Evolutionary conservation across 2,888 invertebrate species (phyloP).

Genomic region (Campoplex nolae): DNA sequence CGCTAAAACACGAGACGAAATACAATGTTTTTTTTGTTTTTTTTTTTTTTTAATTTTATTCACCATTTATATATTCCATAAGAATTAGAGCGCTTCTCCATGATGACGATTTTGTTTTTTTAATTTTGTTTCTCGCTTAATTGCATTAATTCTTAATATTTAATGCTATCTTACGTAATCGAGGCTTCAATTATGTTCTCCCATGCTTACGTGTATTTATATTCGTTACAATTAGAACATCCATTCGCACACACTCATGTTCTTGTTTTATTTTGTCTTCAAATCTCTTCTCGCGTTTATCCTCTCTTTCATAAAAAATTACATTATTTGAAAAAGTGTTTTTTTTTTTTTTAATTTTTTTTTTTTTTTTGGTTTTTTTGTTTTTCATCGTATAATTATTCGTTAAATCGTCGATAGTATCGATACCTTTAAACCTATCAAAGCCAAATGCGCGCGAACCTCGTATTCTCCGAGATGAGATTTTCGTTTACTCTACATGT

Average conservation of each 20-base stretch:
- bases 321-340: conserved; percentile 78
- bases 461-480: conserved; percentile 51
- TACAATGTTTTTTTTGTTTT: conserved; percentile 61
- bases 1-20: conserved; percentile 72
- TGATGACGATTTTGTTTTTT: conserved; percentile 23
- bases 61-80: conserved; percentile 33
- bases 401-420: conserved; percentile 45
- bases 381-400: conserved; percentile 45
- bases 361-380: too few relatives aligned
- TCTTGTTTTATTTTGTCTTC: conserved; percentile 18
- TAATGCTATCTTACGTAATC: conserved; percentile 34
- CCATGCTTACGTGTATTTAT: conserved; percentile 43
- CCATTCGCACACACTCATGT: conserved; percentile 49
- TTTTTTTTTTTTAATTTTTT: too few relatives aligned
- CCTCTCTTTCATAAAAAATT: conserved; percentile 78
- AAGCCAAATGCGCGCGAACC: conserved; percentile 52
- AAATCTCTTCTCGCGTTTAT: conserved; percentile 51
- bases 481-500: conserved; percentile 32
- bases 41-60: too few relatives aligned
- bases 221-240: conserved; percentile 34
- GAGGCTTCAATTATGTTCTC: conserved; percentile 46
- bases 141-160: conserved; percentile 14
- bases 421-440: conserved; percentile 53
- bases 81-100: conserved; percentile 30
- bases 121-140: conserved; percentile 18